Evolutionary conservation across 53 echinoderm and acorn worm species (phyloP).

Genomic region (Echinometra lucunter): DNA sequence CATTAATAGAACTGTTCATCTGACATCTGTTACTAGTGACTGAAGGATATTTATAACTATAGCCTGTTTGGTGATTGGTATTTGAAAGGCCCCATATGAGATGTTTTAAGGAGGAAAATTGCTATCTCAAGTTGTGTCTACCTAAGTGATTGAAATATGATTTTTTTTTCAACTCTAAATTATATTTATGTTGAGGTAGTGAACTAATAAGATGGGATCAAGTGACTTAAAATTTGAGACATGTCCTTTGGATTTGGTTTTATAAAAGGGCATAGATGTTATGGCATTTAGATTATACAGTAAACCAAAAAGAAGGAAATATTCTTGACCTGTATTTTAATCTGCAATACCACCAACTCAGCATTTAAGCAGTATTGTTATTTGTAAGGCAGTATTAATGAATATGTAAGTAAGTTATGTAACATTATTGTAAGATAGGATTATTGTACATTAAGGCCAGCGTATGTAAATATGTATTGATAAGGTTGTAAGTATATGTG

Average conservation of each 20-base stretch:
- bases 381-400: conserved; percentile 64
- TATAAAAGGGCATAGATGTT: background rate
- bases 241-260: background rate
- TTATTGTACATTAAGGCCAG: conserved; percentile 55
- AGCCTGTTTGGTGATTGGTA: background rate
- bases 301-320: background rate
- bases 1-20: background rate
- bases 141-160: background rate
- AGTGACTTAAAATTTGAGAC: background rate
- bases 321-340: conserved; percentile 4
- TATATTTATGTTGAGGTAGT: background rate
- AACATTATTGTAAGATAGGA: conserved; percentile 44
- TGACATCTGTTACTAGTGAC: background rate
- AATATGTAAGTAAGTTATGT: conserved; percentile 44
- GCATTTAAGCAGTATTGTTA: conserved; percentile 53
- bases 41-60: background rate
- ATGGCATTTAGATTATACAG: background rate
- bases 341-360: conserved; percentile 61
- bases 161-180: background rate
- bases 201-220: background rate
- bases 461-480: conserved; percentile 27
- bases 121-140: background rate
- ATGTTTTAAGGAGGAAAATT: background rate
- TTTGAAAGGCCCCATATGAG: background rate
- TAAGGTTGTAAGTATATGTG: conserved; percentile 45